Evolutionary conservation across 2,113 vertebrate species (phyloP).

Genomic region (Hiodon tergisus): DNA sequence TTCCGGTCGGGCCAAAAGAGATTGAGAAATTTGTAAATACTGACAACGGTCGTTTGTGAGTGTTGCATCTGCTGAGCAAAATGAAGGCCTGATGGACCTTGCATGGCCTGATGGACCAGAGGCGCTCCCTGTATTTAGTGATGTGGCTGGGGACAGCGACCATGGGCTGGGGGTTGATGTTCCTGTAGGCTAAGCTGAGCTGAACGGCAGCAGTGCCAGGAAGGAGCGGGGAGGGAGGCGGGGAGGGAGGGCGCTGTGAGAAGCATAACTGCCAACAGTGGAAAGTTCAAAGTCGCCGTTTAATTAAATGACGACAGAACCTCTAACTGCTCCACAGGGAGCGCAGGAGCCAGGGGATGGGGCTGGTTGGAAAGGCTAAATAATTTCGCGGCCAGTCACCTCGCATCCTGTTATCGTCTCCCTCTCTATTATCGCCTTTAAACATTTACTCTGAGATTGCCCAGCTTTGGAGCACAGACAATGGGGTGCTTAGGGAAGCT

Average conservation of each 20-base stretch:
- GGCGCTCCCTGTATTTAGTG: too few species aligned
- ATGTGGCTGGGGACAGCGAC: too few species aligned
- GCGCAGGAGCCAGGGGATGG: background rate
- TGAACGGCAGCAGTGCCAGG: background rate
- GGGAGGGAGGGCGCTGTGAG: background rate
- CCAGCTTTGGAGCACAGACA: too few species aligned
- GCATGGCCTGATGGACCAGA: too few species aligned
- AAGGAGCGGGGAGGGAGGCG: background rate
- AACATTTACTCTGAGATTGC: background rate
- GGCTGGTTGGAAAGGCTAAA: background rate
- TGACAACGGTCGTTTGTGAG: too few species aligned
- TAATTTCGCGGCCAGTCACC: background rate
- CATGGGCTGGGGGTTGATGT: too few species aligned
- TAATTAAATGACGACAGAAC: background rate
- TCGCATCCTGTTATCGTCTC: background rate
- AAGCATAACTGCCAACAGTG: background rate
- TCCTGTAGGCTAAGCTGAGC: background rate
- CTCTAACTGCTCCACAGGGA: background rate
- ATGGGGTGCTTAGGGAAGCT: too few species aligned
- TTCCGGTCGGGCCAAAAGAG: too few species aligned
- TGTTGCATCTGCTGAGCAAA: too few species aligned
- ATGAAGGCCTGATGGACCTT: too few species aligned
- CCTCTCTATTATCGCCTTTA: background rate
- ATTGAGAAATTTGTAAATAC: too few species aligned
- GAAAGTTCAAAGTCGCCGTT: constrained; percentile 14